Evolutionary conservation across 1,140 invertebrate species (phyloP).

Genomic region (Plectrocnemia conspersa): DNA sequence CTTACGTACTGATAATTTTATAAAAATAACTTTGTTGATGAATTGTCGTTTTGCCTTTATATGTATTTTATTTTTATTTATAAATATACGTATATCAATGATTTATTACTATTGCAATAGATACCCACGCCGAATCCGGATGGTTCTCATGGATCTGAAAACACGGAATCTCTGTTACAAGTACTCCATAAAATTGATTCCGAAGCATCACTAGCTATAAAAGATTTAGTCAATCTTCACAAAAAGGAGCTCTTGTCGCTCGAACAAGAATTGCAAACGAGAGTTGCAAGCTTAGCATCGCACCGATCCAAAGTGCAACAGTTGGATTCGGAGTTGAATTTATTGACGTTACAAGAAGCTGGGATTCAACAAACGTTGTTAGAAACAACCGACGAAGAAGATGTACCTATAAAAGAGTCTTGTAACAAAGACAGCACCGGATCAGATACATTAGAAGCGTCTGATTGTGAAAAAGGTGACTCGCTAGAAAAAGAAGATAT

Average conservation of each 20-base stretch:
- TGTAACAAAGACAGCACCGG: not conserved
- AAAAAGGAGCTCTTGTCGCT: slow-evolving; percentile 59
- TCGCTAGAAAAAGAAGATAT: slow-evolving; percentile 38
- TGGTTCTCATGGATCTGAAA: slow-evolving; percentile 40
- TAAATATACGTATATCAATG: not conserved
- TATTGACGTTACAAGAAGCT: slow-evolving; percentile 46
- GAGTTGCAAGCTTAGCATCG: slow-evolving; percentile 57
- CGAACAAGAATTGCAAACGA: slow-evolving; percentile 58
- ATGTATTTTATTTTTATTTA: slow-evolving; percentile 1
- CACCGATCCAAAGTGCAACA: slow-evolving; percentile 58
- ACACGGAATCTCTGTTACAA: slow-evolving; percentile 46
- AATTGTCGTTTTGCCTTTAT: too few species aligned
- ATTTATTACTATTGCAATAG: slow-evolving; percentile 28
- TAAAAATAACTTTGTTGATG: too few species aligned
- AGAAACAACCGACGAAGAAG: slow-evolving; percentile 19
- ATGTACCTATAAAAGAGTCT: not conserved
- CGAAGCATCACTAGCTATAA: slow-evolving; percentile 51
- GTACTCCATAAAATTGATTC: slow-evolving; percentile 51
- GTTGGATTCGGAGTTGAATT: slow-evolving; percentile 59
- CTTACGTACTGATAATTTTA: too few species aligned
- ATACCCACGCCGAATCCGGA: slow-evolving; percentile 41
- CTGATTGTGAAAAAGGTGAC: slow-evolving; percentile 18
- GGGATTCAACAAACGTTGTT: slow-evolving; percentile 46
- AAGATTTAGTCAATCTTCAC: slow-evolving; percentile 59
- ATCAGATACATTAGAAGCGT: slow-evolving; percentile 13